phyloP scores from a whole-genome alignment of 2,888 invertebrate genomes.

The Standfussiana lucernea region DNA sequence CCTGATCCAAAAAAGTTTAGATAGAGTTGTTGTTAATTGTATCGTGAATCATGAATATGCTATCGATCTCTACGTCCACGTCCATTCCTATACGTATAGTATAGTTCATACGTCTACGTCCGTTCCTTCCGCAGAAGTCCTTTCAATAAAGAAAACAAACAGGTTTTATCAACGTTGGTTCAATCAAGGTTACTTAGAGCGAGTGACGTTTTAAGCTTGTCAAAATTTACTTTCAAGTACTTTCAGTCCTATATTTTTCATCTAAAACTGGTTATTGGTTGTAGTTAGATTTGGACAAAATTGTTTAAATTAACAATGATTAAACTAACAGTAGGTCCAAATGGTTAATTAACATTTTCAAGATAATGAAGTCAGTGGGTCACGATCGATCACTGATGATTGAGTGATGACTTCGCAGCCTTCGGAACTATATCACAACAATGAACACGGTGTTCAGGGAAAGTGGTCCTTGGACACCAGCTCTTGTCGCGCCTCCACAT shows the following conservation, averaged over 20 bases:
- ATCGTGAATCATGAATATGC: not conserved
- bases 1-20: not conserved
- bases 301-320: slow-evolving; percentile 40
- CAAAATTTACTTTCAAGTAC: slow-evolving; percentile 41
- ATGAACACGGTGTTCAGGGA: slow-evolving; percentile 57
- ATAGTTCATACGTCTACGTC: too few species aligned
- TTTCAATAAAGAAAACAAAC: not conserved
- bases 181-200: slow-evolving; percentile 18
- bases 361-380: slow-evolving; percentile 37
- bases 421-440: slow-evolving; percentile 51
- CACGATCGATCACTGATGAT: slow-evolving; percentile 13
- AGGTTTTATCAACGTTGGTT: not conserved
- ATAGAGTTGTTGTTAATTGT: not conserved
- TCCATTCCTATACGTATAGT: too few species aligned
- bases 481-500: slow-evolving; percentile 79
- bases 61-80: not conserved
- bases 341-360: slow-evolving; percentile 54
- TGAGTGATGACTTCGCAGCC: slow-evolving; percentile 61
- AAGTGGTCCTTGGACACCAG: slow-evolving; percentile 72
- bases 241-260: not conserved
- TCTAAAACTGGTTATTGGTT: not conserved
- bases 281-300: slow-evolving; percentile 15
- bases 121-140: not conserved
- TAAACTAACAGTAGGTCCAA: slow-evolving; percentile 52
- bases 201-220: slow-evolving; percentile 40